Evolutionary conservation across 1,140 invertebrate genomes (phyloP).

Genomic region (Aphaenogaster floridana): DNA sequence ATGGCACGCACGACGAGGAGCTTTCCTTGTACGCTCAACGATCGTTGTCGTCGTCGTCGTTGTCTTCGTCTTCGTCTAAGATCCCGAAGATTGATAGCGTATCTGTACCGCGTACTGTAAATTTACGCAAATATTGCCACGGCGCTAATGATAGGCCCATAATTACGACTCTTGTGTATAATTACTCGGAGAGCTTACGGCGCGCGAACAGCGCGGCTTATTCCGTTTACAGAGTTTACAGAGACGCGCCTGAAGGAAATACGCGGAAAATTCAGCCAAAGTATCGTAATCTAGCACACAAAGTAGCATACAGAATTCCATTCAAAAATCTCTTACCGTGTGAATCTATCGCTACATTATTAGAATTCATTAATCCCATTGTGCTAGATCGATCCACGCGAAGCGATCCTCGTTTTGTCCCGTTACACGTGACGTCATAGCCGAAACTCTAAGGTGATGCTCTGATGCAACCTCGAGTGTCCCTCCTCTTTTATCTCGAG

Average conservation of each 20-base stretch:
- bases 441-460: neutral
- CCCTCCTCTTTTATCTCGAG: constrained; percentile 66
- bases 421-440: neutral
- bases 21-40: constrained; percentile 51
- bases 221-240: constrained; percentile 4
- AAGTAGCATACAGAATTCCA: neutral
- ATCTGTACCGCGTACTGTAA: constrained; percentile 67
- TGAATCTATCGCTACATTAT: neutral
- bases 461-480: constrained; percentile 38
- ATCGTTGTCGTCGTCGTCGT: constrained; percentile 63
- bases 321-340: too few species aligned
- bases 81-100: constrained; percentile 78
- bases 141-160: constrained; percentile 64
- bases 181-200: constrained; percentile 20
- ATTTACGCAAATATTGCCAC: constrained; percentile 80
- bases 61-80: constrained; percentile 41
- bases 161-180: constrained; percentile 67
- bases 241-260: neutral
- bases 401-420: neutral
- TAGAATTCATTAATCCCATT: neutral
- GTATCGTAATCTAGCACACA: neutral
- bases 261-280: neutral
- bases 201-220: neutral
- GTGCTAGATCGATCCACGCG: neutral
- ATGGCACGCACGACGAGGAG: constrained; percentile 55